These are phyloP conservation scores for Agapostemon virescens DNA, from an alignment of 2,888 invertebrate genomes.

Conservation along the genomic window DNA sequence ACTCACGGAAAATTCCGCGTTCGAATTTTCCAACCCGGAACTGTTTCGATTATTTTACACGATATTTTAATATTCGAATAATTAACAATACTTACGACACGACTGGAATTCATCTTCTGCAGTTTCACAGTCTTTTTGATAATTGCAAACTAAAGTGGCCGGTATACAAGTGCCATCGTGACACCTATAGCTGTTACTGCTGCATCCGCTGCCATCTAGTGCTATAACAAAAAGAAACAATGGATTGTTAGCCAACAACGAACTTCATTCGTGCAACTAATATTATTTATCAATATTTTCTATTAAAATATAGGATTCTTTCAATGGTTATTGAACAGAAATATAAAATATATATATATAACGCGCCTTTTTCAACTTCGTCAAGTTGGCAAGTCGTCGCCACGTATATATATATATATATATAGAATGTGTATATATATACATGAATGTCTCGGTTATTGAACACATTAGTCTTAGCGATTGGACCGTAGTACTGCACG, in stretches of 20 bases:
- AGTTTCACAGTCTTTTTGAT: slow-evolving; percentile 95
- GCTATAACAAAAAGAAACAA: slow-evolving; percentile 63
- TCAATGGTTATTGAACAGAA: too few species aligned
- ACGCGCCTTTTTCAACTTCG: too few species aligned
- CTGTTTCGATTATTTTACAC: background rate
- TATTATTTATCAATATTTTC: background rate
- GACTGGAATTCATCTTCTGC: slow-evolving; percentile 95
- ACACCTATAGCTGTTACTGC: slow-evolving; percentile 89
- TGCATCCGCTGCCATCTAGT: slow-evolving; percentile 81
- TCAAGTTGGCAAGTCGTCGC: too few species aligned
- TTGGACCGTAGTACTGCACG: too few species aligned
- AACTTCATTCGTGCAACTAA: background rate
- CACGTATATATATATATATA: too few species aligned
- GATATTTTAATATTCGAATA: background rate
- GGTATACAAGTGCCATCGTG: slow-evolving; percentile 94
- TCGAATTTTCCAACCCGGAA: slow-evolving; percentile 25
- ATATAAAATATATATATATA: too few species aligned
- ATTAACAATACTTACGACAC: slow-evolving; percentile 88
- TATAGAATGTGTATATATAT: too few species aligned
- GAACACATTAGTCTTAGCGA: too few species aligned
- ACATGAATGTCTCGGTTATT: too few species aligned
- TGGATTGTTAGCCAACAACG: background rate
- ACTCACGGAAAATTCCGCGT: background rate
- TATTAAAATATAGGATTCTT: too few species aligned
- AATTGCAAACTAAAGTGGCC: slow-evolving; percentile 93